These are phyloP conservation scores for Volucella inflata DNA, from an alignment of 2,888 invertebrate species.

Conservation along the genomic window DNA sequence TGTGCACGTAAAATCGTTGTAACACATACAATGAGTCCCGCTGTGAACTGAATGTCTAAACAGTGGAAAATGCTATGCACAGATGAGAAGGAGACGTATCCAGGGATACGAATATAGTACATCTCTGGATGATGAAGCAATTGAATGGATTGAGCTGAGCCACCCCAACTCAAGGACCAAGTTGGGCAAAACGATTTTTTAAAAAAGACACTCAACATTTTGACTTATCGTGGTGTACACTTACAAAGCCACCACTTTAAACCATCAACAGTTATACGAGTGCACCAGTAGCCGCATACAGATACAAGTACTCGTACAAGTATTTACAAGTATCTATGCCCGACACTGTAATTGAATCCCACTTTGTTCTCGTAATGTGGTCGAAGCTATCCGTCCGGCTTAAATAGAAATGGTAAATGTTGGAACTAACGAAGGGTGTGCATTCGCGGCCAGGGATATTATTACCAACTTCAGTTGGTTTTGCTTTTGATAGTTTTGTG, in stretches of 20 bases:
- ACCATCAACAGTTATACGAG: constrained; percentile 41
- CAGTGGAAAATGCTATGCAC: constrained; percentile 72
- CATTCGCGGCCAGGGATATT: no score
- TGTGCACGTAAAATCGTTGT: constrained; percentile 76
- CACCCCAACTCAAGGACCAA: constrained; percentile 63
- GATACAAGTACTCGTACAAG: no score
- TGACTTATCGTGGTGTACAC: constrained; percentile 67
- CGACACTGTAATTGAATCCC: constrained; percentile 71
- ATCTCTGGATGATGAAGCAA: constrained; percentile 67
- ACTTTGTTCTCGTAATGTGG: constrained; percentile 66
- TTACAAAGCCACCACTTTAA: constrained; percentile 63
- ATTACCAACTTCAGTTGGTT: no score
- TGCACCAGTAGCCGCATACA: no score
- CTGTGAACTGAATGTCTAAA: constrained; percentile 76
- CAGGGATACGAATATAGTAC: constrained; percentile 55
- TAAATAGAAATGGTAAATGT: constrained; percentile 20
- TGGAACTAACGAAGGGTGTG: constrained; percentile 1
- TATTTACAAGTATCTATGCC: constrained; percentile 15
- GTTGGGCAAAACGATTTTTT: constrained; percentile 67
- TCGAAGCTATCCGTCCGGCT: constrained; percentile 30
- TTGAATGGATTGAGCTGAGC: constrained; percentile 74
- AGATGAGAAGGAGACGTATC: constrained; percentile 40
- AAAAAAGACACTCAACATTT: constrained; percentile 67
- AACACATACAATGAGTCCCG: constrained; percentile 75
- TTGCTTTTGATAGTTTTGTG: no score